phyloP scores from a whole-genome alignment of 2,888 invertebrate genomes.

The Slavum lentiscoides region DNA sequence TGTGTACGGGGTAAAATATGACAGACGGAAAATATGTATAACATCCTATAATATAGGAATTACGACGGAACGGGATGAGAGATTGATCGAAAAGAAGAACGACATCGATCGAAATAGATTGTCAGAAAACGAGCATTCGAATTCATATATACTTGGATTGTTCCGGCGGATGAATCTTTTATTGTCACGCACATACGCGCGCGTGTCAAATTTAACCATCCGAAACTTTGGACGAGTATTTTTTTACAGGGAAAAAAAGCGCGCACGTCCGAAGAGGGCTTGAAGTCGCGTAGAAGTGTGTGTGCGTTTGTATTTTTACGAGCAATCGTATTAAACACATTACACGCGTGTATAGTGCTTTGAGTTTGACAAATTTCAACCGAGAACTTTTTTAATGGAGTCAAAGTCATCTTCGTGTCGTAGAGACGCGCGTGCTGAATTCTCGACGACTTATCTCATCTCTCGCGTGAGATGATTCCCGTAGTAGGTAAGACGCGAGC shows the following conservation, averaged over 20 bases:
- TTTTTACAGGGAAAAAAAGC: conserved; percentile 13
- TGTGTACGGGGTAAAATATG: no score
- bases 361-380: conserved; percentile 43
- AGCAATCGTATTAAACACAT: conserved; percentile 36
- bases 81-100: background rate
- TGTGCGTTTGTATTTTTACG: background rate
- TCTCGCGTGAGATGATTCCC: conserved; percentile 5
- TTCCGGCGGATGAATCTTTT: no score
- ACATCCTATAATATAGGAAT: background rate
- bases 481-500: background rate
- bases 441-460: conserved; percentile 16
- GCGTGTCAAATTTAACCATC: background rate
- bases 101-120: background rate
- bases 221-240: conserved; percentile 12
- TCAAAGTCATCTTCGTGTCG: conserved; percentile 15
- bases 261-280: background rate
- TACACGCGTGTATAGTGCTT: conserved; percentile 11
- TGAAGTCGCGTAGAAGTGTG: background rate
- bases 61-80: background rate
- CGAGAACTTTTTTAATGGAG: conserved; percentile 36
- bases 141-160: no score
- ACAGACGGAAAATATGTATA: background rate
- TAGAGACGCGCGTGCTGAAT: conserved; percentile 35
- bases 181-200: no score
- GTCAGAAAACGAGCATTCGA: no score